Evolutionary conservation across 2,797 vertebrate genomes (phyloP).

Genomic region (Distichodus sexfasciatus): DNA sequence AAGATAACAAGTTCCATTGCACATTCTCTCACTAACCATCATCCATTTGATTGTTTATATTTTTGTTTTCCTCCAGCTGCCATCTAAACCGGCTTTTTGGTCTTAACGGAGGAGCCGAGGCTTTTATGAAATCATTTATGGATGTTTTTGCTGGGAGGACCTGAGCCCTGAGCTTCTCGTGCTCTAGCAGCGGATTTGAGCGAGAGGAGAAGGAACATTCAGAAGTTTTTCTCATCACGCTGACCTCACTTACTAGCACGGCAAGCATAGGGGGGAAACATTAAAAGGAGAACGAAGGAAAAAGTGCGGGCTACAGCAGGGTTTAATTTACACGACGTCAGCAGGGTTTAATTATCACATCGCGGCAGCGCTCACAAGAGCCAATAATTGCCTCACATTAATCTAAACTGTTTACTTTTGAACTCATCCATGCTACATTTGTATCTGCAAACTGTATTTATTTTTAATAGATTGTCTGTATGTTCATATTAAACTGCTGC

Average conservation of each 20-base stretch:
- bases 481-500: too few relatives aligned
- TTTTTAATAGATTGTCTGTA: too few relatives aligned
- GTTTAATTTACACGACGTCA: not conserved
- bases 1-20: constrained; percentile 44
- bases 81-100: constrained; percentile 38
- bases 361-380: too few relatives aligned
- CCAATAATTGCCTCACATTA: too few relatives aligned
- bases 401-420: not conserved
- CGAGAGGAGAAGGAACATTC: too few relatives aligned
- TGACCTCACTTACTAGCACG: not conserved
- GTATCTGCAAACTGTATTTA: too few relatives aligned
- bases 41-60: constrained; percentile 53
- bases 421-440: too few relatives aligned
- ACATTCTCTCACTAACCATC: constrained; percentile 48
- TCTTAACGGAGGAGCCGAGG: constrained; percentile 18
- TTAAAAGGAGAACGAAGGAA: not conserved
- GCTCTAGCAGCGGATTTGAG: too few relatives aligned
- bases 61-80: constrained; percentile 52
- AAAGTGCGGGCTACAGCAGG: not conserved
- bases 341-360: constrained; percentile 5
- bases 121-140: constrained; percentile 25
- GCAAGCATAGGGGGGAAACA: not conserved
- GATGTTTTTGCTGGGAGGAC: constrained; percentile 41
- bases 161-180: too few relatives aligned
- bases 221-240: constrained; percentile 15